Evolutionary conservation across 1,140 invertebrate genomes (phyloP), one percentile per base, ranked within the genome.

Genomic region (Ylistrum balloti): DNA sequence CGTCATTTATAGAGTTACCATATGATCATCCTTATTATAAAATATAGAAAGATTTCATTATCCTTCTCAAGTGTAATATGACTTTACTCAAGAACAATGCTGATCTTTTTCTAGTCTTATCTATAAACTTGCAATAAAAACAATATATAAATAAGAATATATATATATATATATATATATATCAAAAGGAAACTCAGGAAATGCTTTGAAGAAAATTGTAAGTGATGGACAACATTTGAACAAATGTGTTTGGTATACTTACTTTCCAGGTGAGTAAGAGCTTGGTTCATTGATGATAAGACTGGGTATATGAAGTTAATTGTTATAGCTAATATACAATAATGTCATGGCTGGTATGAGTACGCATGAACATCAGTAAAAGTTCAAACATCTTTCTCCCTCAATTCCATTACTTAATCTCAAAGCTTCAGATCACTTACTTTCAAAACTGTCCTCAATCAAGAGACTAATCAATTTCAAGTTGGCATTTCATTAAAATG

Each of bases 281-380:
- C 56, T 74, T 28, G 56, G 56, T 74, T 74, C 56, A 74, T 74
- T 22, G 56, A 74, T 74, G 56, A 74, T 74, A 28, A 28, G 56
- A 11, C 56, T 74, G 56, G 11, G 56, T 28, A 74, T 11, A 74
- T 9, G 56, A 74, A 74, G n/a, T 74, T 74, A 74, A 28, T 74
- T 1, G 56, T 74, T 74, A 48, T 7, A 45, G 41, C 41, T 15
- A 17, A n/a, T 28, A 74, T 28, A 56, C 3, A 56, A 22, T 7
- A 5, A 74, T 74, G 56, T 5, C 17, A 74, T 45, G 17, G 56
- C 56, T 28, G 3, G 28, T 74, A 74, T 38, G 35, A 5, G 13
- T n/a, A 74, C 22, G 56, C 56, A 74, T n/a, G 56, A 74, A 17
- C 28, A 9, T 28, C n/a, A 74, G 56, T 28, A 28, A 0, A 28